Evolutionary conservation across 1,140 invertebrate species (phyloP), one percentile per base, ranked within the genome.

Genomic region (Helicoverpa zea): DNA sequence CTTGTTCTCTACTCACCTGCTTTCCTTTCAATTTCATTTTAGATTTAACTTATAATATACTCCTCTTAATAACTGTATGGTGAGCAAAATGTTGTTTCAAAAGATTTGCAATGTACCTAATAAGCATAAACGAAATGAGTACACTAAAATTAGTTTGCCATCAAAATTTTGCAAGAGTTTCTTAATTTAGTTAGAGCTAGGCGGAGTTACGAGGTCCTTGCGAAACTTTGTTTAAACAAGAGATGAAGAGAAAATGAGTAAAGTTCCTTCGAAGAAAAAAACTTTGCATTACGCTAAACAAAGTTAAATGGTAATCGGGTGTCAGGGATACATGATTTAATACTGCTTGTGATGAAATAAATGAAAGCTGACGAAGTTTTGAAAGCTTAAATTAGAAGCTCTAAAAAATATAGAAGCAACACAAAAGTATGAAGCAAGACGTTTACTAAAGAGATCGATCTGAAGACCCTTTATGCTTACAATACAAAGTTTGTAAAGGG

Each of bases 201-300:
- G 83, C 80, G 87, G 80, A 87, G 87, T 81, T 86, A 84, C 75
- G 83, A 87, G 88, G 88, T 87, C 86, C 81, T 84, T 86, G 83
- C 64, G 66, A 89, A 92, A 92, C 85, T 90, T 92, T 91, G 87
- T 89, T 91, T 90, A 91, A 89, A 90, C 89, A 90, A 90, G 88
- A 88, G 87, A 86, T 87, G 87, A 88, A 83, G 82, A 90, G 91
- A 91, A 92, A 93, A 94, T 92, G 93, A 93, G 88, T 86, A 94
- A 94, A 94, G 93, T 94, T 94, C 81, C 75, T 74, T 85, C 84
- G 84, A 66, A 82, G 82, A 83, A 91, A 88, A 87, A 92, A 94
- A 92, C 84, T 91, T 94, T 72, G 79, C 83, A 86, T 90, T 89
- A 90, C 81, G 80, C 83, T 82, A 84, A 82, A 81, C 81, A 82